Evolutionary conservation across 1,140 invertebrate species (phyloP), one percentile per base, ranked within the genome.

Genomic region (Tribolium castaneum): DNA sequence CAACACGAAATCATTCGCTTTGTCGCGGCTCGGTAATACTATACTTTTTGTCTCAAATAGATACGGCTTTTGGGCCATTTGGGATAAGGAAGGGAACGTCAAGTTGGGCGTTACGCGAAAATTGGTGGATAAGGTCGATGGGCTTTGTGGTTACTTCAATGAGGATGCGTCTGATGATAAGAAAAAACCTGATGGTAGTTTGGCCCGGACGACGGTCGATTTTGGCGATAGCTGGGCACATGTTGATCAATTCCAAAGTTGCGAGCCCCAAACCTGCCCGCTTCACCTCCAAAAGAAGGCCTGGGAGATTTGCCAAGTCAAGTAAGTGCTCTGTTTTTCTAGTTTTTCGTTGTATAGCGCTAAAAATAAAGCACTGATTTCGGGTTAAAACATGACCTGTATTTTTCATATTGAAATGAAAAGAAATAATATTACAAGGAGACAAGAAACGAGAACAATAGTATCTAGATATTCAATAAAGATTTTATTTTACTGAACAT

Each of bases 81-180:
- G 93, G 86, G 92, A 92, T 83, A 87, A 88, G 2, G 89, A 91
- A 77, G 91, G 90, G 1, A 92, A 94, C 78, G 88, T 94, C 0
- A 94, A 93, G 84, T 88, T 95, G 76, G 93, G 92, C 72, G 91
- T 95, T 74, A 88, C 89, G 0, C 89, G 90, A n/a, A 90, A 90
- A 79, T 87, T 92, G 35, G 81, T 86, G 30, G 87, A 89, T 1
- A 86, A 89, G 59, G 91, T 96, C 0, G 93, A 94, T 82, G 95
- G 95, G 0, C 83, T 96, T 0, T 96, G 95, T 82, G 95, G 95
- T 2, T 92, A 90, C 73, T 95, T 92, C 83, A 93, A 94, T 86
- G 91, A 91, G 0, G 86, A 90, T 25, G 73, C 85, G 0, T 78
- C 81, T 16, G 93, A 96, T 84, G 95, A 96, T 83, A 92, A 91